Conservation (phyloP, 2,113 vertebrate genomes). For the Arenaria interpres region DNA sequence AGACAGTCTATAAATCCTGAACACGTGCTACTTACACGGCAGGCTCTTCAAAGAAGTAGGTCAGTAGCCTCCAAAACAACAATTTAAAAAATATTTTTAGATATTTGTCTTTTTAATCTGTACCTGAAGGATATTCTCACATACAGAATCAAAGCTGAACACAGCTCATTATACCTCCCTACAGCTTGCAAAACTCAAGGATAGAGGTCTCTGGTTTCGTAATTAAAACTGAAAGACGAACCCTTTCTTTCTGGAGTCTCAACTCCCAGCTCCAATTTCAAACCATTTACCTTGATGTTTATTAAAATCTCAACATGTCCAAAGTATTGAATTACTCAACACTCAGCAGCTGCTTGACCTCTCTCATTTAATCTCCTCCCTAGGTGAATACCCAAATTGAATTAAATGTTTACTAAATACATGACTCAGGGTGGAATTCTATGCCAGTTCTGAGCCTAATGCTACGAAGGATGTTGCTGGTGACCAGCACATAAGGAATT, state of each 20-base stretch:
- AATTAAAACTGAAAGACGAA: slow-evolving; percentile 71
- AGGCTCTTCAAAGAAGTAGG: not conserved
- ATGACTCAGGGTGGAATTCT: not conserved
- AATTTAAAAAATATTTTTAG: not conserved
- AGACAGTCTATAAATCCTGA: not conserved
- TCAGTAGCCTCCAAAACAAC: not conserved
- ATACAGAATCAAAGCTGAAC: slow-evolving; percentile 41
- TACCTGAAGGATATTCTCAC: slow-evolving; percentile 48
- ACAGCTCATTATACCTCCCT: slow-evolving; percentile 26
- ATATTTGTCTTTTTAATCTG: not conserved
- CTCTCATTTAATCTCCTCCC: slow-evolving; percentile 40
- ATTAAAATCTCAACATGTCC: slow-evolving; percentile 67
- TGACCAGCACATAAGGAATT: not conserved
- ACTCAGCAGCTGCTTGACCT: slow-evolving; percentile 73
- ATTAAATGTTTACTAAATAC: slow-evolving; percentile 68
- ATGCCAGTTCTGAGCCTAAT: not conserved
- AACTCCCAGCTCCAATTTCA: slow-evolving; percentile 72
- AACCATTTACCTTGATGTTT: slow-evolving; percentile 71
- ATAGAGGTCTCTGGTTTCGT: slow-evolving; percentile 53
- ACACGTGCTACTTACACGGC: not conserved
- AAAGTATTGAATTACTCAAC: slow-evolving; percentile 68
- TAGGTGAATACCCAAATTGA: slow-evolving; percentile 59
- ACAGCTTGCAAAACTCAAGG: slow-evolving; percentile 3
- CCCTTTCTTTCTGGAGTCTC: slow-evolving; percentile 37
- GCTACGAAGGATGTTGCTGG: not conserved